phyloP scores from a whole-genome alignment of 2,113 vertebrate genomes.

The Centropristis striata region DNA sequence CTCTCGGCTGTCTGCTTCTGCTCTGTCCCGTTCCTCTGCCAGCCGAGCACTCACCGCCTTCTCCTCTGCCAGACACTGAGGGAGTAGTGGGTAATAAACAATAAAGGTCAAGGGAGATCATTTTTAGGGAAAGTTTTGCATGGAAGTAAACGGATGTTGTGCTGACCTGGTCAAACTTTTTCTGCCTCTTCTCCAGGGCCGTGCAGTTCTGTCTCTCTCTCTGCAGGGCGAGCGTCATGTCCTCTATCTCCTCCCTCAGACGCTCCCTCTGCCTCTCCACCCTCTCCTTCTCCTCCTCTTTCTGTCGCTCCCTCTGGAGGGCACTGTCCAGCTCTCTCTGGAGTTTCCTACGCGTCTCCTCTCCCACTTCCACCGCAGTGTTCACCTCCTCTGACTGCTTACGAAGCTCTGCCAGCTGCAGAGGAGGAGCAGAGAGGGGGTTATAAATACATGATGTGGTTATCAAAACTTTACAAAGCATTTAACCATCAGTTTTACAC shows the following conservation, averaged over 20 bases:
- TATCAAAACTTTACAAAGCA: neutral
- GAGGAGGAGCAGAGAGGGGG: neutral
- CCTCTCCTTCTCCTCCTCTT: constrained; percentile 88
- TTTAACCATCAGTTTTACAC: neutral
- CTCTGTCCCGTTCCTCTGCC: constrained; percentile 90
- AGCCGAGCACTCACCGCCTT: constrained; percentile 89
- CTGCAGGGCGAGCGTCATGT: constrained; percentile 89
- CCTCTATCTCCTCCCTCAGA: constrained; percentile 92
- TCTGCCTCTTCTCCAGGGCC: constrained; percentile 92
- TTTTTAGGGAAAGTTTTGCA: neutral
- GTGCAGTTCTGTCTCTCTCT: constrained; percentile 91
- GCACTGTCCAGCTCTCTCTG: constrained; percentile 88
- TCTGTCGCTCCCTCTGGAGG: constrained; percentile 86
- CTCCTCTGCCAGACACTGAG: constrained; percentile 92
- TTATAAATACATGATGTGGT: neutral
- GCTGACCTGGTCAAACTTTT: constrained; percentile 94
- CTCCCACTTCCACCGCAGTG: constrained; percentile 84
- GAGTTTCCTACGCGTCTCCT: constrained; percentile 89
- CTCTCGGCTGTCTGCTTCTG: constrained; percentile 91
- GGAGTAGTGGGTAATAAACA: constrained; percentile 6
- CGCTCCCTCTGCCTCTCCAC: constrained; percentile 89
- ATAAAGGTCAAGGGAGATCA: neutral
- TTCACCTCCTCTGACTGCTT: constrained; percentile 91
- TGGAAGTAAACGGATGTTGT: neutral
- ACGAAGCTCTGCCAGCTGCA: constrained; percentile 88